Conservation (phyloP, 1,140 invertebrate species). For the Halyomorpha halys region DNA sequence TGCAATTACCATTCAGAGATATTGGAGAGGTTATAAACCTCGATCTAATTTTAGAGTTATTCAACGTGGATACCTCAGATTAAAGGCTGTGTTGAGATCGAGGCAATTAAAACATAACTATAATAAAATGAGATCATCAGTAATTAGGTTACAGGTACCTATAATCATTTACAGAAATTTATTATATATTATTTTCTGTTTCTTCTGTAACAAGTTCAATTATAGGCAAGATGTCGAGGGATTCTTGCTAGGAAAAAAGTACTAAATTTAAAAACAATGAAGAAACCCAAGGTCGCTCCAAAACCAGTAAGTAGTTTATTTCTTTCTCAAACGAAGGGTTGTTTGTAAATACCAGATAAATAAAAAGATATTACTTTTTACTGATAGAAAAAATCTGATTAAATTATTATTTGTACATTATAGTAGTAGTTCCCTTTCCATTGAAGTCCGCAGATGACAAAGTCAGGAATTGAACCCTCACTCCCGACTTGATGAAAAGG, state of each 20-base stretch:
- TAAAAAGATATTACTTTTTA: too few relatives aligned
- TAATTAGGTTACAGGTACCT: slow-evolving; percentile 48
- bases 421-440: too few relatives aligned
- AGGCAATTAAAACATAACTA: slow-evolving; percentile 63
- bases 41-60: slow-evolving; percentile 58
- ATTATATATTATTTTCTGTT: too few relatives aligned
- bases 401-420: too few relatives aligned
- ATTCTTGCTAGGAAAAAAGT: slow-evolving; percentile 43
- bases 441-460: too few relatives aligned
- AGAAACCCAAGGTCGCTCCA: too few relatives aligned
- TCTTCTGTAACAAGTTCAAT: slow-evolving; percentile 28
- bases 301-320: slow-evolving; percentile 16
- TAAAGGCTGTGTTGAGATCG: slow-evolving; percentile 77
- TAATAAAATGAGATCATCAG: slow-evolving; percentile 54
- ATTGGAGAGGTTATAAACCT: slow-evolving; percentile 64
- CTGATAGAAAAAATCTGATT: too few relatives aligned
- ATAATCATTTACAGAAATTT: neutral
- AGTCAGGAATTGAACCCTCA: too few relatives aligned
- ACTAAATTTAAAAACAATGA: too few relatives aligned
- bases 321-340: too few relatives aligned
- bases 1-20: slow-evolving; percentile 65
- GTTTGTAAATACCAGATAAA: too few relatives aligned
- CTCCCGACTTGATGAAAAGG: too few relatives aligned
- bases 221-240: slow-evolving; percentile 65
- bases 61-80: slow-evolving; percentile 62